Evolutionary conservation across 2,888 invertebrate genomes (phyloP), one percentile per base, ranked within the genome.

Genomic region (Acholoe squamosa): DNA sequence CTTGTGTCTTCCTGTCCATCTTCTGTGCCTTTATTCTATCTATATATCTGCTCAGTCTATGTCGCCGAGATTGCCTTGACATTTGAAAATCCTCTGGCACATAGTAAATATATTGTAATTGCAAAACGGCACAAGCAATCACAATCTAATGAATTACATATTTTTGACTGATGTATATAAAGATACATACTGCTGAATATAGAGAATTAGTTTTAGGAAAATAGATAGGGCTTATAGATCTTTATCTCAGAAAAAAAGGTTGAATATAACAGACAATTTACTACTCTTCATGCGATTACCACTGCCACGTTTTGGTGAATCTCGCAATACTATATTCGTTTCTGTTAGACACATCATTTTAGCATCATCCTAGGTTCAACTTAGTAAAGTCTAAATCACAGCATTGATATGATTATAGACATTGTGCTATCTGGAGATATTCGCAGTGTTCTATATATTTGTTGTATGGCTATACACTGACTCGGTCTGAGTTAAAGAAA

Each of bases 1-100:
- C 43, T 80, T 25, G 34, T 80, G 80, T 80, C 80, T 80, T 80
- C 80, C 80, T 80, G 25, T 28, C 25, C n/a, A 25, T 28, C 71
- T 71, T 5, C 28, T 71, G 80, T 80, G 80, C 80, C 80, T 80
- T 33, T 80, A 25, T 43, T 25, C 34, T 43, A 3, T 7, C 80
- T 80, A 28, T 71, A 80, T 76, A 43, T 34, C 33, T 80, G 43
- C 33, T 34, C 80, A 80, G 7, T 34, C 71, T 25, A 28, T 14
- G 25, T 25, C 25, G 25, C 71, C 28, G 7, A 7, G 25, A n/a
- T 28, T 14, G 43, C 33, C 80, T 80, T 33, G 80, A 80, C 33
- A 16, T 34, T 80, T 43, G 16, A 80, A 14, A 76, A 61, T 25
- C 61, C 3, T 43, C 43, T 43, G 43, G 43, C 43, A 10, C 43